Conservation (phyloP, 2,113 vertebrate species). For the Mastomys coucha region DNA sequence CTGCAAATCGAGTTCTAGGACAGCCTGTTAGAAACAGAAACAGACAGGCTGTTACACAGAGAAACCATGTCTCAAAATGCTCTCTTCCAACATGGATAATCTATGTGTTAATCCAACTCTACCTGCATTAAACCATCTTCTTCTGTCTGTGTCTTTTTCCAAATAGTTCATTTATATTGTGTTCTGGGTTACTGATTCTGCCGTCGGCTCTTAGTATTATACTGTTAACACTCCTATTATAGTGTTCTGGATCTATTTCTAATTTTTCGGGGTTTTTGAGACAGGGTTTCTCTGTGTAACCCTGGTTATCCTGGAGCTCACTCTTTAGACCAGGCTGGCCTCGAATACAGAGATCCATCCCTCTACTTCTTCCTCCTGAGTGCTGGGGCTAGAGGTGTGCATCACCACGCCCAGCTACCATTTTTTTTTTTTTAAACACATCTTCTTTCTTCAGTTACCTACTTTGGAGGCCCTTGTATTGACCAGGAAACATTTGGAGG, state of each 20-base stretch:
- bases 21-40: too few relatives aligned
- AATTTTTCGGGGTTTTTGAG: not conserved
- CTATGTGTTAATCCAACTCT: not conserved
- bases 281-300: not conserved
- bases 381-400: not conserved
- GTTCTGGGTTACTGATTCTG: not conserved
- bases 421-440: not conserved
- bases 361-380: not conserved
- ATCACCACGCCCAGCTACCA: not conserved
- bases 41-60: not conserved
- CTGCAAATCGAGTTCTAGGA: not conserved
- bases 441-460: not conserved
- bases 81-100: not conserved
- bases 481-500: not conserved
- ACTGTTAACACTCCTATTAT: not conserved
- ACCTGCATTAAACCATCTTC: not conserved
- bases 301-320: not conserved
- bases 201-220: not conserved
- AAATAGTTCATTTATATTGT: not conserved
- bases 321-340: not conserved
- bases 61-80: not conserved
- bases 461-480: not conserved
- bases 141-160: not conserved
- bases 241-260: not conserved
- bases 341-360: not conserved